A percentile compares a stretch with the other conserved stretches of the same genome.
Evolutionary conservation across 2,113 vertebrate genomes (phyloP).

Genomic region (Sorex fumeus): DNA sequence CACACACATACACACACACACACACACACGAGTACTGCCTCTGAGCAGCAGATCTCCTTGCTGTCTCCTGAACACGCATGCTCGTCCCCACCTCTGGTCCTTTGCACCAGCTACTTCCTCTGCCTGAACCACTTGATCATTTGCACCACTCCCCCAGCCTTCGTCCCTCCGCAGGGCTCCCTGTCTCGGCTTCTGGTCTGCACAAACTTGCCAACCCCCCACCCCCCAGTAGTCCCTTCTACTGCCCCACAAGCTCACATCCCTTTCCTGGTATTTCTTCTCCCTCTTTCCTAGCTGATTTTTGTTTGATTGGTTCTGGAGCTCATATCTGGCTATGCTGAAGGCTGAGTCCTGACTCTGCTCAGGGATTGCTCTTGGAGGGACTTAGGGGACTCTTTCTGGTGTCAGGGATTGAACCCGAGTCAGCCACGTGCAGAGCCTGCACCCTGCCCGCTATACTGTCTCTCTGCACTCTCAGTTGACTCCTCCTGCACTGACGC

Average conservation of each 20-base stretch:
- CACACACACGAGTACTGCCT: too few relatives aligned
- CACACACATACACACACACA: fast-evolving
- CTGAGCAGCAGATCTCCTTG: background rate
- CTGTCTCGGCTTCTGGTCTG: background rate
- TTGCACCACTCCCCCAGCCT: too few relatives aligned
- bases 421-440: too few relatives aligned
- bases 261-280: background rate
- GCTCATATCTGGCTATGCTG: too few relatives aligned
- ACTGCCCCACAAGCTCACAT: background rate
- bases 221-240: background rate
- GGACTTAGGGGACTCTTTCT: too few relatives aligned
- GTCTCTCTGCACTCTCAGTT: too few relatives aligned
- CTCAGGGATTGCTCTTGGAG: too few relatives aligned
- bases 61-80: background rate
- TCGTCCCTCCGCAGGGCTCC: background rate
- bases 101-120: background rate
- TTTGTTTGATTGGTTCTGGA: too few relatives aligned
- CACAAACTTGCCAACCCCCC: background rate
- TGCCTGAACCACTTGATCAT: background rate
- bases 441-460: background rate
- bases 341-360: too few relatives aligned
- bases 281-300: background rate
- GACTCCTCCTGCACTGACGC: background rate
- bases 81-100: background rate
- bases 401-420: too few relatives aligned